phyloP scores from a whole-genome alignment of 2,113 vertebrate genomes.

The Pica pica region DNA sequence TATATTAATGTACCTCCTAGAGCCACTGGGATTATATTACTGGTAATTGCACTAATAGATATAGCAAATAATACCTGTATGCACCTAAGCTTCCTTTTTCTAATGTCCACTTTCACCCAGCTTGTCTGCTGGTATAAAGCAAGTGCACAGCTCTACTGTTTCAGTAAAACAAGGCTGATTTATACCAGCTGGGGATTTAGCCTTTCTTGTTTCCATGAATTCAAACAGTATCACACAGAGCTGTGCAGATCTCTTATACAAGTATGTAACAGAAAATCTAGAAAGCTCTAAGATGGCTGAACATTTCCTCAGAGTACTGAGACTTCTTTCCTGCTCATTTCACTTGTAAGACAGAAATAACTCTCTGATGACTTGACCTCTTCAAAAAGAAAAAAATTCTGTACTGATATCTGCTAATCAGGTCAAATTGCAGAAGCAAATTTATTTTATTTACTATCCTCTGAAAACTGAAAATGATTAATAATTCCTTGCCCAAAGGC shows the following conservation, averaged over 20 bases:
- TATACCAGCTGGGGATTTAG: not conserved
- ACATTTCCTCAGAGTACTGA: not conserved
- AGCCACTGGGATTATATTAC: not conserved
- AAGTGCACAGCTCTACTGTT: not conserved
- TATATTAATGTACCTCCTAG: not conserved
- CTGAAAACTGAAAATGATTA: not conserved
- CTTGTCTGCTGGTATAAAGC: not conserved
- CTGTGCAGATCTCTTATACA: not conserved
- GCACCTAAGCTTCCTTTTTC: not conserved
- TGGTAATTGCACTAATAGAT: not conserved
- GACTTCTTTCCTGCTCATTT: not conserved
- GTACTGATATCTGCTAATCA: not conserved
- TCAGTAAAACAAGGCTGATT: not conserved
- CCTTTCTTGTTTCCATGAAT: not conserved
- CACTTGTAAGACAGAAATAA: not conserved
- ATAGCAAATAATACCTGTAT: not conserved
- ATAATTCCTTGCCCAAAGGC: not conserved
- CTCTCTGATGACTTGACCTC: not conserved
- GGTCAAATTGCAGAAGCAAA: not conserved
- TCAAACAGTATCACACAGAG: not conserved
- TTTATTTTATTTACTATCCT: not conserved
- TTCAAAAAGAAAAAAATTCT: not conserved
- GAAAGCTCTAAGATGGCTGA: not conserved
- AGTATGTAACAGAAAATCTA: not conserved
- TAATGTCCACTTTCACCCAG: not conserved